phyloP scores from a whole-genome alignment of 2,797 vertebrate genomes.

The Ceryle rudis region DNA sequence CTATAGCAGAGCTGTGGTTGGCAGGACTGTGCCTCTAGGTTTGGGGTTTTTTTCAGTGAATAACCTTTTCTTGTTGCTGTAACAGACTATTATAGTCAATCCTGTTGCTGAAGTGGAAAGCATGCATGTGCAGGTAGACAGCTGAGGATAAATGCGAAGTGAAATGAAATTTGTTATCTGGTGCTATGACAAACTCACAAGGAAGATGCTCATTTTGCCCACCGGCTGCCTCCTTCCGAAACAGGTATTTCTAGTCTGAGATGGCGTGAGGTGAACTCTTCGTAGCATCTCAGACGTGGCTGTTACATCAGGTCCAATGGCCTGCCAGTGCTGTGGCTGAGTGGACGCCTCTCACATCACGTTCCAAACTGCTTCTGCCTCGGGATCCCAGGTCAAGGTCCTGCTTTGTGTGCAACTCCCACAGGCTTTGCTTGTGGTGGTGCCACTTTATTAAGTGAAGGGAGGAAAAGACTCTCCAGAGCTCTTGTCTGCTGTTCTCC shows the following conservation, averaged over 20 bases:
- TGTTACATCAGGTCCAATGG: neutral
- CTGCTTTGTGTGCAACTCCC: neutral
- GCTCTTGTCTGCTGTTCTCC: neutral
- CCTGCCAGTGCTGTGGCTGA: neutral
- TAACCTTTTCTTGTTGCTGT: neutral
- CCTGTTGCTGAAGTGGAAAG: neutral
- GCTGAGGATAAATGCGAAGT: neutral
- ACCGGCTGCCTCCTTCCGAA: neutral
- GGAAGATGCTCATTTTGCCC: neutral
- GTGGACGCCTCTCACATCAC: neutral
- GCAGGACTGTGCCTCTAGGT: neutral
- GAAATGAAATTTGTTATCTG: neutral
- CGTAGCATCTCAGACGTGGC: neutral
- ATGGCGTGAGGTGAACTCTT: neutral
- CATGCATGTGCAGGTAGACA: neutral
- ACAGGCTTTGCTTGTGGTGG: neutral
- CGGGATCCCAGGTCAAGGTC: neutral
- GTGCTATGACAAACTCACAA: neutral
- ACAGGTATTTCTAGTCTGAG: constrained; percentile 7
- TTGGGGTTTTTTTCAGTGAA: neutral
- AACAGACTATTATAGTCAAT: neutral
- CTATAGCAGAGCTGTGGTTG: neutral
- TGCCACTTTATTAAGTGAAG: neutral
- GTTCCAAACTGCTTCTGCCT: neutral
- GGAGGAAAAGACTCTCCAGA: neutral